Evolutionary conservation across 1,140 invertebrate genomes (phyloP), one percentile per base, ranked within the genome.

Genomic region (Kradibia gibbosae): DNA sequence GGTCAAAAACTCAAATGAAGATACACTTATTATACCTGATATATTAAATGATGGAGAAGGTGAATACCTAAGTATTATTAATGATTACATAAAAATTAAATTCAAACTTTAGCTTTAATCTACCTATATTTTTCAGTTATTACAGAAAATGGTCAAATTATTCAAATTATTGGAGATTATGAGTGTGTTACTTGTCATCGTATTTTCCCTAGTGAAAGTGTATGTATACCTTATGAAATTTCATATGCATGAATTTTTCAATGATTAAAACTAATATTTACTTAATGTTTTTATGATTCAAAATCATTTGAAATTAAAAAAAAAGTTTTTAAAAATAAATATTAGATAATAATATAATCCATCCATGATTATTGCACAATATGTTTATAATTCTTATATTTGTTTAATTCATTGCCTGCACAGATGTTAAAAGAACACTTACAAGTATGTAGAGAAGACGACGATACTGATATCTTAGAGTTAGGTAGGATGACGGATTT

Each of bases 151-250:
- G 85, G 83, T 75, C 85, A 88, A 53, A 86, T 91, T 82, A 86
- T 89, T 83, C 85, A 87, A 67, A 83, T 91, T 70, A 82, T 89
- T 74, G 89, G 85, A 80, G 89, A 91, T 82, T 90, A 88, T 80
- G 88, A 89, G 31, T 91, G 90, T 84, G 90, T 91, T 15, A 91
- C 90, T 8, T 91, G 90, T 81, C 90, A 89, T 28, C 85, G 89
- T 53, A 82, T 91, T 60, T 91, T 91, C 76, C 88, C 88, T 62
- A 87, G 86, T 42, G 85, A 90, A 82, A 85, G 88, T 80, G 89
- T 91, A 86, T 85, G 87, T 85, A 50, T 17, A 74, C 55, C 10
- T 57, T 76, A 65, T 25, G 28, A 72, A 50, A 34, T n/a, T n/a
- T 74, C 39, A 67, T 39, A 57, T 34, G n/a, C n/a, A n/a, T n/a